These are phyloP conservation scores for Drosophila tropicalis DNA, from an alignment of 1,140 invertebrate genomes.

Conservation along the genomic window DNA sequence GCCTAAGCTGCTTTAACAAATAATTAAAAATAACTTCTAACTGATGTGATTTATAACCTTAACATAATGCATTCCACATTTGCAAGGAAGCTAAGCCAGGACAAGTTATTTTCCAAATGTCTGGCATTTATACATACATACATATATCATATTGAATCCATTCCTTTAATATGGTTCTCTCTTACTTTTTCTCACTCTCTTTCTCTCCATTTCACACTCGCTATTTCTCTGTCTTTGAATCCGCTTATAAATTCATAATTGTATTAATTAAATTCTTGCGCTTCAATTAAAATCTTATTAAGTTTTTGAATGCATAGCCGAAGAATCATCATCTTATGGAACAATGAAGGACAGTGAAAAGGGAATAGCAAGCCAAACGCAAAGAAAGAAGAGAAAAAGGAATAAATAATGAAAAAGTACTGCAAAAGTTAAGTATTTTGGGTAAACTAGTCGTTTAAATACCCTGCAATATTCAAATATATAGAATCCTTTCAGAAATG, in stretches of 20 bases:
- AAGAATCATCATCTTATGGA: conserved; percentile 23
- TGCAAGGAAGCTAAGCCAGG: too few species aligned
- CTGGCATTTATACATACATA: conserved; percentile 2
- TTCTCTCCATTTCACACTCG: neutral
- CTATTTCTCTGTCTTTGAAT: conserved; percentile 26
- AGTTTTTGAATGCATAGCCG: conserved; percentile 56
- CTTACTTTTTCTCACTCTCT: conserved; percentile 4
- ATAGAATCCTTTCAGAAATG: too few species aligned
- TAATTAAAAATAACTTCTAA: conserved; percentile 6
- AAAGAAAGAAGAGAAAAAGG: neutral
- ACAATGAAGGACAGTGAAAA: conserved; percentile 48
- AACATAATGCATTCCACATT: conserved; percentile 38
- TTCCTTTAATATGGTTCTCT: neutral
- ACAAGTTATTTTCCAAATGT: neutral
- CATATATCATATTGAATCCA: conserved; percentile 37
- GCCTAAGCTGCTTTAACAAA: neutral
- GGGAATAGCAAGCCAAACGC: conserved; percentile 1
- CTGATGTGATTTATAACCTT: neutral
- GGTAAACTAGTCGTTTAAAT: neutral
- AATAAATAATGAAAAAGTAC: conserved; percentile 35
- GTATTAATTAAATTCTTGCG: conserved; percentile 82
- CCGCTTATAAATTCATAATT: conserved; percentile 59
- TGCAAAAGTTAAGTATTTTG: neutral
- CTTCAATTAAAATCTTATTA: conserved; percentile 82
- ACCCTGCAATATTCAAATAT: neutral